Conservation (phyloP, 2,113 vertebrate species). For the Nematolebias whitei region DNA sequence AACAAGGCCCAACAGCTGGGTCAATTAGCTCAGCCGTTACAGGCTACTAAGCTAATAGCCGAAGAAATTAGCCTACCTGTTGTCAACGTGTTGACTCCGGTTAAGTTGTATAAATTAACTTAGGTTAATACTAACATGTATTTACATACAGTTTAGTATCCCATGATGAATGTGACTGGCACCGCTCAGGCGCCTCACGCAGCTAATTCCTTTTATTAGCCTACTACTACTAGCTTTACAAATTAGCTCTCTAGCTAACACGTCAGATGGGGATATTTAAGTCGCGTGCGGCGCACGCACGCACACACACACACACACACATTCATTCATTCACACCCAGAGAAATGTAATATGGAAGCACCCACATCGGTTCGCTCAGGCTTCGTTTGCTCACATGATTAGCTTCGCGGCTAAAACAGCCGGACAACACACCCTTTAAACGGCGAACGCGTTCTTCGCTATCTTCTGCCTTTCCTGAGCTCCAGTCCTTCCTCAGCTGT, state of each 20-base stretch:
- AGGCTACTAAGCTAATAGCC: conserved; percentile 66
- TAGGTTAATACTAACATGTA: background rate
- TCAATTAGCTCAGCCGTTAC: conserved; percentile 57
- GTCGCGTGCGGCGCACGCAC: conserved; percentile 18
- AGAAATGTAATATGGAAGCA: too few species aligned
- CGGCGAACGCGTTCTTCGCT: too few species aligned
- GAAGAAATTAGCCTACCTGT: conserved; percentile 66
- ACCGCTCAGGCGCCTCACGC: conserved; percentile 11
- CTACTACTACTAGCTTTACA: conserved; percentile 53
- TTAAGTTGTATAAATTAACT: background rate
- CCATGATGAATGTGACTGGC: background rate
- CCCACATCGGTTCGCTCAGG: too few species aligned
- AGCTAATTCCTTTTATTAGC: conserved; percentile 62
- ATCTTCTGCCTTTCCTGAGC: too few species aligned
- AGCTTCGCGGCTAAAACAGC: too few species aligned
- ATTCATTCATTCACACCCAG: too few species aligned
- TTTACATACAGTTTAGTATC: background rate
- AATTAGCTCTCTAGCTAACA: conserved; percentile 71
- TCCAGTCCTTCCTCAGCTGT: too few species aligned
- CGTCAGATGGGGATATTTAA: conserved; percentile 39
- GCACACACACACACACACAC: too few species aligned
- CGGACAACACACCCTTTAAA: too few species aligned
- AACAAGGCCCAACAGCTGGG: conserved; percentile 59
- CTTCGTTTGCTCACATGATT: too few species aligned
- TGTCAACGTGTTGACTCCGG: conserved; percentile 1